Evolutionary conservation across 2,888 invertebrate species (phyloP).

Genomic region (Drosophila parthenogenetica): DNA sequence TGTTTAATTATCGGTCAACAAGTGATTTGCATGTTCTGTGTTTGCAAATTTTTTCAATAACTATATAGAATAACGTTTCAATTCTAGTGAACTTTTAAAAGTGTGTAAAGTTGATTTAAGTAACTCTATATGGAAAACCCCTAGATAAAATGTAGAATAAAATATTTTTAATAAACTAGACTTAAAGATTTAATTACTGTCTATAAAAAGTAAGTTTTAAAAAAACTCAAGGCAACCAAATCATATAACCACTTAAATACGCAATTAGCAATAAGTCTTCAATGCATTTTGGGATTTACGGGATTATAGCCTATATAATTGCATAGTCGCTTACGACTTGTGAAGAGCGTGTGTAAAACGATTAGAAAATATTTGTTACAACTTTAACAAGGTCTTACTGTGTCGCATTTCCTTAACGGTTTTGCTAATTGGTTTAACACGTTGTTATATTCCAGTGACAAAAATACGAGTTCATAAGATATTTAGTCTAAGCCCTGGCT

Average conservation of each 20-base stretch:
- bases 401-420: slow-evolving; percentile 42
- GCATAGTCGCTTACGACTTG: slow-evolving; percentile 1
- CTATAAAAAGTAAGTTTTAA: too few species aligned
- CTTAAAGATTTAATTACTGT: too few species aligned
- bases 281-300: neutral
- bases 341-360: slow-evolving; percentile 21
- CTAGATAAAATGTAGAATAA: neutral
- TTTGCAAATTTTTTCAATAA: slow-evolving; percentile 18
- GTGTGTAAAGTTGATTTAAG: neutral
- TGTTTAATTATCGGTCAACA: slow-evolving; percentile 26
- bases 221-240: neutral
- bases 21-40: slow-evolving; percentile 35
- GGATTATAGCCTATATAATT: slow-evolving; percentile 18
- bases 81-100: slow-evolving; percentile 3
- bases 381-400: slow-evolving; percentile 20
- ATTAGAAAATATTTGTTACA: slow-evolving; percentile 24
- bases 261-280: neutral
- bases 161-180: neutral
- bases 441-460: slow-evolving; percentile 44
- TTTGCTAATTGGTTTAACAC: slow-evolving; percentile 52
- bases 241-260: neutral
- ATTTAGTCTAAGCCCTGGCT: slow-evolving; percentile 36
- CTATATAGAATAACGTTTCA: slow-evolving; percentile 2
- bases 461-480: slow-evolving; percentile 27
- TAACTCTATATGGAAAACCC: neutral